Conservation (phyloP, 1,140 invertebrate species). For the Acromyrmex heyeri region DNA sequence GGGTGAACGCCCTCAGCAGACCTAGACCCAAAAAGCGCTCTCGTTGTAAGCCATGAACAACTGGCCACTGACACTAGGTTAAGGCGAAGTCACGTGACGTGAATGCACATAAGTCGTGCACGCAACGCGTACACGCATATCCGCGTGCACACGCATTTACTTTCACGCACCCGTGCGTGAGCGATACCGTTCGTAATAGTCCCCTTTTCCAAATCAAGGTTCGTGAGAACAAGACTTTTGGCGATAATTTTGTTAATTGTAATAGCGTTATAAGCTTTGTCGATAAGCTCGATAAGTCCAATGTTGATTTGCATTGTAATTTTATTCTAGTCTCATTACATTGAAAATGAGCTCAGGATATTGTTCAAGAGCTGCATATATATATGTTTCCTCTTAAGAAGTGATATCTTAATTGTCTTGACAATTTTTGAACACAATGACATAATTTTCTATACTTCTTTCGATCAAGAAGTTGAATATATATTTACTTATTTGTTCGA, state of each 20-base stretch:
- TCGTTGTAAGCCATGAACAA: conserved; percentile 66
- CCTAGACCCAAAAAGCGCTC: conserved; percentile 84
- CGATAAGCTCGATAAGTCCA: neutral
- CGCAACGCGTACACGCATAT: conserved; percentile 17
- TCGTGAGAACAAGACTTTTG: neutral
- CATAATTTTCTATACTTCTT: neutral
- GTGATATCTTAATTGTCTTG: neutral
- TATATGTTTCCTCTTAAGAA: neutral
- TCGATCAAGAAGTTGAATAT: neutral
- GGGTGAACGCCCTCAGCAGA: conserved; percentile 83
- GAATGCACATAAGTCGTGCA: conserved; percentile 55
- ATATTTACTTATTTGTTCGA: neutral
- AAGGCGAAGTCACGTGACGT: conserved; percentile 77
- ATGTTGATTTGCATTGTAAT: neutral
- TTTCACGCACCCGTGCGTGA: conserved; percentile 55
- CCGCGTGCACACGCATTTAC: conserved; percentile 45
- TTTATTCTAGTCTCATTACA: neutral
- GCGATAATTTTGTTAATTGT: neutral
- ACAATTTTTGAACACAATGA: neutral
- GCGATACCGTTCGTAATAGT: conserved; percentile 41
- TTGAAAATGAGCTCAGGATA: neutral
- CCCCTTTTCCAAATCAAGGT: conserved; percentile 4
- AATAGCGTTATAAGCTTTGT: conserved; percentile 23
- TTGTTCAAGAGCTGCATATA: neutral
- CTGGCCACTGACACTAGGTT: conserved; percentile 81